A percentile compares a stretch with the other conserved stretches of the same genome.
These are phyloP conservation scores for Ranitomeya imitator DNA, from an alignment of 2,113 vertebrate genomes.

Conservation along the genomic window DNA sequence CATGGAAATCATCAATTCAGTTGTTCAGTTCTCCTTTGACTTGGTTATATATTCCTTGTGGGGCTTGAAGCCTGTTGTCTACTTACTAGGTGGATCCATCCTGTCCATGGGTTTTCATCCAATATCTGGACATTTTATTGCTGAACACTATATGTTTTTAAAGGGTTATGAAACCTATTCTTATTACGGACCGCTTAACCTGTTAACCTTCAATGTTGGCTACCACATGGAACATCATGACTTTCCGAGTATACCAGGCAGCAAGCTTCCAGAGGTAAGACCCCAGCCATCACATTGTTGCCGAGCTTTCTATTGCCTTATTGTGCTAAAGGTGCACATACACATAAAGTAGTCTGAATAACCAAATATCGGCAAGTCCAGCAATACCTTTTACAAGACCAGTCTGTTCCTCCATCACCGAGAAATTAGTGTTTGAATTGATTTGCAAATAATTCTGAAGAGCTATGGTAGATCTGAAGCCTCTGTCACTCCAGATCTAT, in stretches of 20 bases:
- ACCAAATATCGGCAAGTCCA: too few relatives aligned
- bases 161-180: conserved; percentile 97
- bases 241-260: conserved; percentile 96
- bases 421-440: too few relatives aligned
- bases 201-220: conserved; percentile 95
- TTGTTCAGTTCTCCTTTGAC: conserved; percentile 79
- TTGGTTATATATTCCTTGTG: conserved; percentile 80
- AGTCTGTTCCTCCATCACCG: too few relatives aligned
- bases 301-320: not conserved
- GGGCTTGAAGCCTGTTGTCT: conserved; percentile 88
- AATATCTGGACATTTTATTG: conserved; percentile 96
- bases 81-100: conserved; percentile 86
- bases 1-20: conserved; percentile 85
- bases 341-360: not conserved
- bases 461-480: too few relatives aligned
- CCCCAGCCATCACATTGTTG: not conserved
- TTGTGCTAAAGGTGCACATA: not conserved
- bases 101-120: conserved; percentile 94
- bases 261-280: conserved; percentile 89
- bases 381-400: too few relatives aligned
- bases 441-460: too few relatives aligned
- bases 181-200: conserved; percentile 92
- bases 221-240: conserved; percentile 99
- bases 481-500: too few relatives aligned
- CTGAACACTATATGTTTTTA: conserved; percentile 96